Percentiles rank a stretch among this genome's conserved stretches.
Evolutionary conservation across 2,888 invertebrate species (phyloP).

Genomic region (Trissolcus japonicus): DNA sequence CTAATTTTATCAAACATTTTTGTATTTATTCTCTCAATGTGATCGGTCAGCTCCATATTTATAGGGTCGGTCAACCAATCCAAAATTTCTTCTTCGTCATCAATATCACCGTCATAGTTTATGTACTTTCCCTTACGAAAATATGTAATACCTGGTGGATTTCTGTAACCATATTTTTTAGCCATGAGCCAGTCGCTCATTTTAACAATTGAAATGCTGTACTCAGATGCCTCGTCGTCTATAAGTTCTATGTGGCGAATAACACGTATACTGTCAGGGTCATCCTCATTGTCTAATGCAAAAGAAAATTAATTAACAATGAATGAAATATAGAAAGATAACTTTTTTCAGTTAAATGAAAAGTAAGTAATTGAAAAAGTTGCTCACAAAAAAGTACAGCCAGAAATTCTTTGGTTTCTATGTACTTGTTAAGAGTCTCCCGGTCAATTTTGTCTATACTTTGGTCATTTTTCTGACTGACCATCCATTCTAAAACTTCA

Average conservation of each 20-base stretch:
- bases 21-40: conserved; percentile 92
- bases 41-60: conserved; percentile 95
- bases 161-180: conserved; percentile 92
- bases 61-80: conserved; percentile 96
- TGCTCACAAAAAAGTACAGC: conserved; percentile 95
- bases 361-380: conserved; percentile 21
- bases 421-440: conserved; percentile 85
- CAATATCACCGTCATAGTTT: conserved; percentile 94
- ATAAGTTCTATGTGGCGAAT: conserved; percentile 92
- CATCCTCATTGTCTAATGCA: conserved; percentile 85
- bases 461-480: conserved; percentile 92
- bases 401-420: conserved; percentile 92
- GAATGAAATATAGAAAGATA: conserved; percentile 9
- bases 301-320: not conserved
- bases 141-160: conserved; percentile 93
- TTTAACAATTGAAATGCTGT: conserved; percentile 93
- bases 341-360: not conserved
- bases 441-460: conserved; percentile 93
- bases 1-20: conserved; percentile 96
- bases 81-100: conserved; percentile 90
- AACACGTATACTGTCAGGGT: conserved; percentile 86
- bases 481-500: conserved; percentile 93
- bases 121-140: conserved; percentile 93
- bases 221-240: conserved; percentile 93
- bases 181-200: conserved; percentile 93